Conservation (phyloP, 2,797 vertebrate genomes). For the Scolopax bukidnonensis region DNA sequence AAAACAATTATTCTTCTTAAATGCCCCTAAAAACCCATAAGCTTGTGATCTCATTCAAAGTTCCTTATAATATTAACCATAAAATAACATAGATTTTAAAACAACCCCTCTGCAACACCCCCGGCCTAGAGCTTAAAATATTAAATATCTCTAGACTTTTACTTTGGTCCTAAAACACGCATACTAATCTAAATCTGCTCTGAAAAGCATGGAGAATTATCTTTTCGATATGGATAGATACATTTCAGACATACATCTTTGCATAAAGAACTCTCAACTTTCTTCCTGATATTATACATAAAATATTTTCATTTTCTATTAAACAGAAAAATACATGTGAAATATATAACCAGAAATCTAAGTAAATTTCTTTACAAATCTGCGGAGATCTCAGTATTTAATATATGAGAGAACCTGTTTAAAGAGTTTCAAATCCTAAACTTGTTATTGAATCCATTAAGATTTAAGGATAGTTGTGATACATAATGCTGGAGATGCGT, state of each 20-base stretch:
- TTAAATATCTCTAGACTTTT: neutral
- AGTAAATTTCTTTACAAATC: neutral
- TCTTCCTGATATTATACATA: neutral
- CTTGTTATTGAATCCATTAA: neutral
- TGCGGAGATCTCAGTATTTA: neutral
- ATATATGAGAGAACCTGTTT: neutral
- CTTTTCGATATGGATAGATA: conserved; percentile 4
- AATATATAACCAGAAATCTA: neutral
- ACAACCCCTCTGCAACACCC: neutral
- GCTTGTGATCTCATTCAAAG: neutral
- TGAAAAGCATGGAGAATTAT: conserved; percentile 16
- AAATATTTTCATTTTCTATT: neutral
- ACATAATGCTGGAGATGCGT: neutral
- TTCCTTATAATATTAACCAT: neutral
- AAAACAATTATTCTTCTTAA: neutral
- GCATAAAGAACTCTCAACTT: neutral
- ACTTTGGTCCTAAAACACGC: neutral
- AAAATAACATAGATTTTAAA: neutral
- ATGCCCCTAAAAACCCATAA: rapidly evolving
- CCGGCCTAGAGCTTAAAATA: neutral
- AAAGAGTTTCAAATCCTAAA: neutral
- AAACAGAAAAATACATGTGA: neutral
- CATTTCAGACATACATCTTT: neutral
- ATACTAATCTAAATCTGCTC: conserved; percentile 4
- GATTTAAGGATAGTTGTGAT: neutral